These are phyloP conservation scores for Oncopeltus fasciatus DNA, from an alignment of 1,140 invertebrate species.

Conservation along the genomic window DNA sequence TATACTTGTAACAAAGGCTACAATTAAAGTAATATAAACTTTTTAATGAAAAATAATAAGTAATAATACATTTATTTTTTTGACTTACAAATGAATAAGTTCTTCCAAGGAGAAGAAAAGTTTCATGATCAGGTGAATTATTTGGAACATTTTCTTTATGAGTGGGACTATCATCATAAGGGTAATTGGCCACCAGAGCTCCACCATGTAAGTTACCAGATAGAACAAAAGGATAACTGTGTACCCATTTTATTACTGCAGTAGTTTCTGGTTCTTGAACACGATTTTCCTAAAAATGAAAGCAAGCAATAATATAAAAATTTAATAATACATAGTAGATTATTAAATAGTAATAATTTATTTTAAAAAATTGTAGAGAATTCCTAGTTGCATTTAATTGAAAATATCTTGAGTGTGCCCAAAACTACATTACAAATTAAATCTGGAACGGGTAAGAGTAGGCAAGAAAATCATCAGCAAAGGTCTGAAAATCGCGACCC, in stretches of 20 bases:
- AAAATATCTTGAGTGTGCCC: too few species aligned
- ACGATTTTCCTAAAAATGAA: conserved; percentile 43
- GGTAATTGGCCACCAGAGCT: conserved; percentile 75
- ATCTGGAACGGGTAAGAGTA: too few species aligned
- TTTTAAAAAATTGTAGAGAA: too few species aligned
- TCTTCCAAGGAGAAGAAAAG: conserved; percentile 70
- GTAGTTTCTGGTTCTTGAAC: conserved; percentile 67
- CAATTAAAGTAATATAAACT: neutral
- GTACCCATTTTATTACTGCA: conserved; percentile 85
- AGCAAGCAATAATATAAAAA: too few species aligned
- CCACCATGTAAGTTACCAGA: conserved; percentile 95
- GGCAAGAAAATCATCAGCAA: too few species aligned
- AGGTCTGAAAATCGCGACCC: too few species aligned
- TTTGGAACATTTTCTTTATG: conserved; percentile 30
- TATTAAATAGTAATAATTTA: too few species aligned
- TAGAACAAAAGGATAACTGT: conserved; percentile 75
- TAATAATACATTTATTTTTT: neutral
- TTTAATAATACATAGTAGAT: too few species aligned
- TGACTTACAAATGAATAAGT: conserved; percentile 62
- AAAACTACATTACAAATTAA: too few species aligned
- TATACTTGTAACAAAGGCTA: neutral
- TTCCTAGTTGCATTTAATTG: too few species aligned
- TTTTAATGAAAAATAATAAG: neutral
- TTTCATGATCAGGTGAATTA: conserved; percentile 63
- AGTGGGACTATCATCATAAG: conserved; percentile 55